A percentile compares a stretch with the other conserved stretches of the same genome.
Evolutionary conservation across 2,797 vertebrate species (phyloP).

Genomic region (Neosalanx taihuensis): DNA sequence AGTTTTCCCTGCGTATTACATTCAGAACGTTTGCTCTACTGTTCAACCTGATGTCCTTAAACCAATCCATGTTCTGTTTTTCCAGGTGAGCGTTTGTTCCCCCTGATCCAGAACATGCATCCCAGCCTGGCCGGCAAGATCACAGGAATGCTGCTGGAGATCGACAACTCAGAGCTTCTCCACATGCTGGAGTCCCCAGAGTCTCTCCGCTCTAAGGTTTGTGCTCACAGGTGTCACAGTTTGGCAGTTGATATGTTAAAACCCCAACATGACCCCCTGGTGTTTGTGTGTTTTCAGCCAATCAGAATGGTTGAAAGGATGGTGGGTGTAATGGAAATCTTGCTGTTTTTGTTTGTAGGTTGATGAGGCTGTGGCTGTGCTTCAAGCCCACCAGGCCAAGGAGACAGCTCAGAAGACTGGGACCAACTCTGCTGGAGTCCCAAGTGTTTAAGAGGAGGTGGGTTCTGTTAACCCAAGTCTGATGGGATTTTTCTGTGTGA

Average conservation of each 20-base stretch:
- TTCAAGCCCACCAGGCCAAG: slow-evolving; percentile 99
- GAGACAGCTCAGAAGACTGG: slow-evolving; percentile 95
- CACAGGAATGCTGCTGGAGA: slow-evolving; percentile 97
- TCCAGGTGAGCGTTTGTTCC: slow-evolving; percentile 94
- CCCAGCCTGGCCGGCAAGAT: slow-evolving; percentile 97
- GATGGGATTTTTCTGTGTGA: neutral
- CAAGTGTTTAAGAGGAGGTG: slow-evolving; percentile 79
- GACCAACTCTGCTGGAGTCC: slow-evolving; percentile 82
- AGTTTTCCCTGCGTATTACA: no score
- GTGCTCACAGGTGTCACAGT: slow-evolving; percentile 15
- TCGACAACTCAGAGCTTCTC: slow-evolving; percentile 97
- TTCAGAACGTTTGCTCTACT: neutral
- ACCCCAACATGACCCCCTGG: no score
- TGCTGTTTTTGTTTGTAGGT: slow-evolving; percentile 72
- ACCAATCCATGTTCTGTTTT: neutral
- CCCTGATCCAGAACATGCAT: slow-evolving; percentile 98
- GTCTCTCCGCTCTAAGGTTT: slow-evolving; percentile 96
- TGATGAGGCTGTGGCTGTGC: slow-evolving; percentile 97
- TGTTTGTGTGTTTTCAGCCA: no score
- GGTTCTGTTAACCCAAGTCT: neutral
- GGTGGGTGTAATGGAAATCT: slow-evolving; percentile 74
- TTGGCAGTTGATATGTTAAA: no score
- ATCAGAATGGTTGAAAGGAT: neutral
- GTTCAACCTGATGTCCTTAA: neutral
- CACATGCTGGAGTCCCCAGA: slow-evolving; percentile 99